These are phyloP conservation scores for Corythornis madagascariensis DNA, from an alignment of 2,113 vertebrate species.

Conservation along the genomic window DNA sequence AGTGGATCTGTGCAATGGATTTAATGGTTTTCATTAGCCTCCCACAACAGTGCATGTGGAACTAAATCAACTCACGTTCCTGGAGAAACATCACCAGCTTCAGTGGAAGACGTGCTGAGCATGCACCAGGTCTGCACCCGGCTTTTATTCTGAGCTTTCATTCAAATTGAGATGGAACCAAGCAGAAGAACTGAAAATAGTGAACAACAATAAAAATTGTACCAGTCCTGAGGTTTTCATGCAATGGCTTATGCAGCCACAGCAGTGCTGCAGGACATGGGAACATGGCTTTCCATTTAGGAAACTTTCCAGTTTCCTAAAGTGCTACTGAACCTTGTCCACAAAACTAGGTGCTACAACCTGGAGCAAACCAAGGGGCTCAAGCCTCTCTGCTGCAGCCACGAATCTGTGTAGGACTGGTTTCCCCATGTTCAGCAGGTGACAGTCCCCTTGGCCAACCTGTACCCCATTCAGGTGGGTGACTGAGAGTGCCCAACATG, in stretches of 20 bases:
- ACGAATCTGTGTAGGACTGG: rapidly evolving
- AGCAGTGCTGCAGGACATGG: background rate
- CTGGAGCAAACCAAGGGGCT: background rate
- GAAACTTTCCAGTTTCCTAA: background rate
- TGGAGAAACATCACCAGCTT: background rate
- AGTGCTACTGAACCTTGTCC: background rate
- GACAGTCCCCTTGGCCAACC: background rate
- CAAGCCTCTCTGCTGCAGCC: background rate
- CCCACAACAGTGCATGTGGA: background rate
- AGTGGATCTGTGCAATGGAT: background rate
- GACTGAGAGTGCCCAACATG: rapidly evolving
- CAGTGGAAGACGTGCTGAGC: background rate
- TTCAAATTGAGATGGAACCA: background rate
- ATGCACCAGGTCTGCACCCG: rapidly evolving
- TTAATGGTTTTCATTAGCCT: constrained; percentile 1
- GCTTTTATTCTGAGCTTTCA: background rate
- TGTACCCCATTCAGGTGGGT: rapidly evolving
- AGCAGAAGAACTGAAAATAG: background rate
- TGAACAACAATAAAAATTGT: background rate
- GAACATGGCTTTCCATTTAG: background rate
- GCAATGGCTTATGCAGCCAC: background rate
- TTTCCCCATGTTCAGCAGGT: background rate
- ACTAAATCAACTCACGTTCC: background rate
- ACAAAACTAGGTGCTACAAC: background rate
- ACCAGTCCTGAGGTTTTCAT: background rate